Base-by-base conservation (phyloP, 2,113 vertebrate species). In the Colaptes auratus region DNA sequence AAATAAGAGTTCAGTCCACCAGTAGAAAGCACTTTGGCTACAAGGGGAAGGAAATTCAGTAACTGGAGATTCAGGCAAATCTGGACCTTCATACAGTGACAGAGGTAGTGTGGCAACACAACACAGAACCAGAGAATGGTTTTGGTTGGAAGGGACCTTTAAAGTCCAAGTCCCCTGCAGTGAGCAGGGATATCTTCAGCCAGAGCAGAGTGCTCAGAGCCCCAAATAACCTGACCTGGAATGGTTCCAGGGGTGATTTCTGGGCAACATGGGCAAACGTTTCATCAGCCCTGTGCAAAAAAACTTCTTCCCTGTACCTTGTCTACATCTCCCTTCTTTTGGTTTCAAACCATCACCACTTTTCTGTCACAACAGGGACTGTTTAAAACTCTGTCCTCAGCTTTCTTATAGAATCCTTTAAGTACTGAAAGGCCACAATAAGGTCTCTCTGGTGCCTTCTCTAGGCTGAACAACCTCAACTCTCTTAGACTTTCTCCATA, bases 61-160 rank as follows among this genome's bases (percentile, higher is more conserved):
- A 25, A 28, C 50, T 1, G 1, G 3, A 23, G 18, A 11, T 35
- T 31, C 1, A 53, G 36, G 30, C 15, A 70, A 91, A 53, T 10
- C 20, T 59, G 58, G n/a, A 83, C 53, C 27, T 50, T 35, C 35
- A 44, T 5, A 7, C 30, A 77, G 52, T 0, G 0, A 35, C 2
- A 12, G 39, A 2, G 2, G 19, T 10, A 48, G 25, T 1, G 8
- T 12, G 28, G n/a, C 66, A 10, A 18, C 35, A 39, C 46, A 58
- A 44, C 33, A 17, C 35, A 7, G 16, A 64, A 27, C 15, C 23
- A 16, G 14, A 63, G 33, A 63, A 36, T 36, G 60, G 33, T 25
- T 35, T 63, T 33, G 33, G 23, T 35, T 15, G 33, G 20, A 35
- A 61, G 13, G 3, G 33, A 36, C 33, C 23, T 63, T 63, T 25